phyloP scores from a whole-genome alignment of 2,113 vertebrate species.

The Gymnarchus niloticus region DNA sequence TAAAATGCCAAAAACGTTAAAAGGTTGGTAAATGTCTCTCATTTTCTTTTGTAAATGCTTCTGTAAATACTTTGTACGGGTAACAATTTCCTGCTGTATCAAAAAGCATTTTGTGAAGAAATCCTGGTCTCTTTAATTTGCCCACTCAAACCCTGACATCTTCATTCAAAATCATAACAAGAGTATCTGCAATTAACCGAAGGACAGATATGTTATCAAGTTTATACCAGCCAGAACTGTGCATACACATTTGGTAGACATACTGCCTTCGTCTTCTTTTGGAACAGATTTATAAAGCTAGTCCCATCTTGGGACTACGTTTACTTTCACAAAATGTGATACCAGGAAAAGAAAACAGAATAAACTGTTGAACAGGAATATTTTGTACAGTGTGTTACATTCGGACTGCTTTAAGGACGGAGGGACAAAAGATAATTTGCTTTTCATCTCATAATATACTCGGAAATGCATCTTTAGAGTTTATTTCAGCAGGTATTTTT shows the following conservation, averaged over 20 bases:
- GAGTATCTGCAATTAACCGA: background rate
- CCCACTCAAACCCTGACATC: background rate
- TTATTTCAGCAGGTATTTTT: background rate
- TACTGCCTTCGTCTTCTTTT: background rate
- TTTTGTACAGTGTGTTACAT: background rate
- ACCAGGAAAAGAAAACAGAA: background rate
- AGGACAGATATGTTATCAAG: background rate
- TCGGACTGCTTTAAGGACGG: background rate
- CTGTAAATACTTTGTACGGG: background rate
- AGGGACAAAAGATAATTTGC: background rate
- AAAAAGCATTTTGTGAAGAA: background rate
- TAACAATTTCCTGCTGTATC: background rate
- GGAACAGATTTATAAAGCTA: background rate
- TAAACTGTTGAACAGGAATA: background rate
- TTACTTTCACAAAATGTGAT: background rate
- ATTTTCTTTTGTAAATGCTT: background rate
- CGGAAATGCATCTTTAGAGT: background rate
- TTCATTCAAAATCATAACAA: background rate
- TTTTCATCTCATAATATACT: background rate
- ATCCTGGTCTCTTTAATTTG: background rate
- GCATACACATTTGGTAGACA: background rate
- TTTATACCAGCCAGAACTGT: fast-evolving
- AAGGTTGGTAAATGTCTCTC: constrained; percentile 6
- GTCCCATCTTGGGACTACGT: background rate
- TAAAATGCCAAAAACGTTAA: background rate